phyloP scores from a whole-genome alignment of 2,797 vertebrate genomes.

The Bradypodion pumilum region DNA sequence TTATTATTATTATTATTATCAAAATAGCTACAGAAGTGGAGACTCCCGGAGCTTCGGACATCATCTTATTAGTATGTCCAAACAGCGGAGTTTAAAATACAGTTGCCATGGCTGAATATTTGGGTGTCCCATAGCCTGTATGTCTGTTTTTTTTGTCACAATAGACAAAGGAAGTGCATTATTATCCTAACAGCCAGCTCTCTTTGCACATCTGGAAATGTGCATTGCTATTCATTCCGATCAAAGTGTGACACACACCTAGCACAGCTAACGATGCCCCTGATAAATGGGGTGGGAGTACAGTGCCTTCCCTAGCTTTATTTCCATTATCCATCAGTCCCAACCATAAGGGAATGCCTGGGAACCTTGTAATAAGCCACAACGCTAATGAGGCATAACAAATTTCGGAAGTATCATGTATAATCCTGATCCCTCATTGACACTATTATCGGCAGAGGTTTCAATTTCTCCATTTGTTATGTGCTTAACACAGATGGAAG shows the following conservation, averaged over 20 bases:
- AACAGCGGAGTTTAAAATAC: not conserved
- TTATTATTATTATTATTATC: too few relatives aligned
- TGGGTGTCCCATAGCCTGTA: too few relatives aligned
- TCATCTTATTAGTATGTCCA: not conserved
- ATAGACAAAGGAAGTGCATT: conserved; percentile 37
- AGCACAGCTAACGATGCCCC: conserved; percentile 63
- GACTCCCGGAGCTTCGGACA: not conserved
- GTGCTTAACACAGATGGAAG: conserved; percentile 64
- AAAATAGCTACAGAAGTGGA: not conserved
- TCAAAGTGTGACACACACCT: conserved; percentile 62
- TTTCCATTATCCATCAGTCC: conserved; percentile 76
- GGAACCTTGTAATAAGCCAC: conserved; percentile 72
- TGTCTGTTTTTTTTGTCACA: conserved; percentile 8
- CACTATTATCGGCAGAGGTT: conserved; percentile 74
- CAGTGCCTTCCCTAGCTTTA: conserved; percentile 65
- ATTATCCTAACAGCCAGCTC: conserved; percentile 29
- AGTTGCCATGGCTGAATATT: not conserved
- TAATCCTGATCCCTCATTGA: conserved; percentile 79
- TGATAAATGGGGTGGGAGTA: conserved; percentile 65
- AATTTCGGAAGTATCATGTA: conserved; percentile 76
- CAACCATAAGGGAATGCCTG: conserved; percentile 72
- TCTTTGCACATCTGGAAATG: conserved; percentile 51
- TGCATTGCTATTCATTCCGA: conserved; percentile 58
- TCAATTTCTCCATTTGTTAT: conserved; percentile 72
- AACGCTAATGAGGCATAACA: conserved; percentile 78